Evolutionary conservation across 35 echinoderm and acorn worm genomes (phyloP).

Genomic region (Apostichopus japonicus): DNA sequence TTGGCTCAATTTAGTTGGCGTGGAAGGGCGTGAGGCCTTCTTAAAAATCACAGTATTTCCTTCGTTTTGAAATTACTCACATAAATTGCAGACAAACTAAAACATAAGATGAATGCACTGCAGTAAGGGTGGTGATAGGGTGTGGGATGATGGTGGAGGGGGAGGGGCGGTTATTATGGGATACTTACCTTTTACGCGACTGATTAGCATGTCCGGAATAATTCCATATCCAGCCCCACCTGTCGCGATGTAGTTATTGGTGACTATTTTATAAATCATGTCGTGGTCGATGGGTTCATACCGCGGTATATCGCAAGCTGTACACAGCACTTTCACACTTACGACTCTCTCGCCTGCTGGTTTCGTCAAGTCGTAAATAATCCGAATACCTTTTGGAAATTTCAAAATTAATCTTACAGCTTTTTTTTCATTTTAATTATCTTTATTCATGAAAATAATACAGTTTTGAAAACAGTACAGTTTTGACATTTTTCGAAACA

Average conservation of each 20-base stretch:
- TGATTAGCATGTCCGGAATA: conserved; percentile 43
- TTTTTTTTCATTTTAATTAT: too few relatives aligned
- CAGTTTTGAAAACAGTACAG: too few relatives aligned
- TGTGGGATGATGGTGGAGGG: not conserved
- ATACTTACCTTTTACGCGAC: conserved; percentile 54
- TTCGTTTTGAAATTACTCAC: too few relatives aligned
- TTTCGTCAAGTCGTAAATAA: conserved; percentile 54
- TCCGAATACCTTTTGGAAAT: conserved; percentile 45
- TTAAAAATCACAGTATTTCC: too few relatives aligned
- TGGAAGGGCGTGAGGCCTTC: too few relatives aligned
- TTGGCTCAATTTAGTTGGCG: too few relatives aligned
- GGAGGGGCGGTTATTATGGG: not conserved
- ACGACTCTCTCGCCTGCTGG: conserved; percentile 52
- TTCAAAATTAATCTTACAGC: not conserved
- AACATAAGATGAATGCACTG: too few relatives aligned
- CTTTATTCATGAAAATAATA: too few relatives aligned
- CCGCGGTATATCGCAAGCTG: conserved; percentile 71
- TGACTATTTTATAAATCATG: conserved; percentile 65
- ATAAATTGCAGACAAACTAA: too few relatives aligned
- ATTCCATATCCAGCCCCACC: conserved; percentile 81
- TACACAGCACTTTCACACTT: conserved; percentile 59
- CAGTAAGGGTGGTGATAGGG: not conserved
- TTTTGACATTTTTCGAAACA: too few relatives aligned
- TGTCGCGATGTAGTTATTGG: conserved; percentile 51
- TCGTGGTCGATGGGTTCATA: conserved; percentile 57